A percentile compares a stretch with the other conserved stretches of the same genome.
These are phyloP conservation scores for Steatornis caripensis DNA, from an alignment of 2,113 vertebrate species.

Conservation along the genomic window DNA sequence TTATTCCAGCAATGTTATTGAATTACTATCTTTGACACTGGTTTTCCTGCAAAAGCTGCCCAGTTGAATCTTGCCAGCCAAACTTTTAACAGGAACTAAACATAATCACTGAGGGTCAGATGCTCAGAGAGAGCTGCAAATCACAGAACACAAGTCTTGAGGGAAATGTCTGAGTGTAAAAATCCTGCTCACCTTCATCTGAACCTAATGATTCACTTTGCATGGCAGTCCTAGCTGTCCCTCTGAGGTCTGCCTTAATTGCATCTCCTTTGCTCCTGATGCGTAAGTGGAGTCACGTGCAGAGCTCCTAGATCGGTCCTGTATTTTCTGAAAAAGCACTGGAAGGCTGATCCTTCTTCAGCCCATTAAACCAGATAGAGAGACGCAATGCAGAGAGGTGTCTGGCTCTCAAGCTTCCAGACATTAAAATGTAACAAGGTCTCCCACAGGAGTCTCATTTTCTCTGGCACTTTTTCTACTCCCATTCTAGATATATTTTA, in stretches of 20 bases:
- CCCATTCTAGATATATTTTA: neutral
- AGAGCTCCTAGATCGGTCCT: neutral
- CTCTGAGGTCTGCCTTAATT: neutral
- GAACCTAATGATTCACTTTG: neutral
- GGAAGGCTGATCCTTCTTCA: neutral
- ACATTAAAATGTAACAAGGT: neutral
- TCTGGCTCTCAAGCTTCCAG: neutral
- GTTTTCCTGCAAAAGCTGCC: neutral
- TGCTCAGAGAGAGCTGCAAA: neutral
- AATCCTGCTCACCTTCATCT: neutral
- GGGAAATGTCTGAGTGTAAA: neutral
- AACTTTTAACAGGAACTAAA: neutral
- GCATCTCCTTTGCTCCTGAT: neutral
- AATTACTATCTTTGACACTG: neutral
- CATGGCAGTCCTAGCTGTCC: neutral
- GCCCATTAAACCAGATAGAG: neutral
- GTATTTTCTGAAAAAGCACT: neutral
- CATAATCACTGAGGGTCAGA: neutral
- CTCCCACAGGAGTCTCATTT: neutral
- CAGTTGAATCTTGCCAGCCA: neutral
- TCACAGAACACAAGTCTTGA: neutral
- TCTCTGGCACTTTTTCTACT: neutral
- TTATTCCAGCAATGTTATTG: neutral
- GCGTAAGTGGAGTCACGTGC: neutral
- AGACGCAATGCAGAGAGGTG: neutral